Evolutionary conservation across 2,797 vertebrate genomes (phyloP).

Genomic region (Coregonus suidteri): DNA sequence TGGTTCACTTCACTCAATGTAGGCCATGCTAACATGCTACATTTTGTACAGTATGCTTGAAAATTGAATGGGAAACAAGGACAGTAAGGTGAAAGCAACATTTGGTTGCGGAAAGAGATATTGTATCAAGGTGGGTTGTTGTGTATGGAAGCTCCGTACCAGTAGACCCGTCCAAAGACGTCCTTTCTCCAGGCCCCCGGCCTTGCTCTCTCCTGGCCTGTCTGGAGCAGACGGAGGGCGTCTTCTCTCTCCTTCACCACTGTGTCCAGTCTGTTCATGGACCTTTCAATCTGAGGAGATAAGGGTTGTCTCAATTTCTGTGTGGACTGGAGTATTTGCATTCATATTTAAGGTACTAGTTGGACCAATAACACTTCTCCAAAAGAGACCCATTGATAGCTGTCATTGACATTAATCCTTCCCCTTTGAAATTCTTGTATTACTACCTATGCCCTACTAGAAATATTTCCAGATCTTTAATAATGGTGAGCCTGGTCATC

Average conservation of each 20-base stretch:
- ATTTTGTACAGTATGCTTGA: too few species aligned
- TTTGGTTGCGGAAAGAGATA: neutral
- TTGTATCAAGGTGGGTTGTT: neutral
- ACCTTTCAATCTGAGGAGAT: slow-evolving; percentile 80
- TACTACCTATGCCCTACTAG: neutral
- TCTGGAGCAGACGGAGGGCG: slow-evolving; percentile 90
- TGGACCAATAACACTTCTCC: neutral
- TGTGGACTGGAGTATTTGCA: too few species aligned
- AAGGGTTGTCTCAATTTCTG: neutral
- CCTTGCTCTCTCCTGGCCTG: slow-evolving; percentile 85
- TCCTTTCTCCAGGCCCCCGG: slow-evolving; percentile 91
- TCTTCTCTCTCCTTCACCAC: slow-evolving; percentile 89
- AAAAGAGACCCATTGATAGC: neutral
- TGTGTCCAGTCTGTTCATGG: slow-evolving; percentile 85
- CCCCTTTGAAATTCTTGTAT: neutral
- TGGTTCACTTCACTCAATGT: too few species aligned
- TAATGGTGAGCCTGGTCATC: neutral
- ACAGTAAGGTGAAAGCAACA: neutral
- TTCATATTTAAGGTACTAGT: neutral
- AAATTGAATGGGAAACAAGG: too few species aligned
- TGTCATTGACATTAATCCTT: neutral
- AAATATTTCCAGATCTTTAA: neutral
- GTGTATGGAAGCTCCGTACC: slow-evolving; percentile 68
- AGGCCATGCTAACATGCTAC: too few species aligned
- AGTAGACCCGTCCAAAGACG: slow-evolving; percentile 84